Conservation (phyloP, 1,140 invertebrate species). For the Ceratina calcarata region DNA sequence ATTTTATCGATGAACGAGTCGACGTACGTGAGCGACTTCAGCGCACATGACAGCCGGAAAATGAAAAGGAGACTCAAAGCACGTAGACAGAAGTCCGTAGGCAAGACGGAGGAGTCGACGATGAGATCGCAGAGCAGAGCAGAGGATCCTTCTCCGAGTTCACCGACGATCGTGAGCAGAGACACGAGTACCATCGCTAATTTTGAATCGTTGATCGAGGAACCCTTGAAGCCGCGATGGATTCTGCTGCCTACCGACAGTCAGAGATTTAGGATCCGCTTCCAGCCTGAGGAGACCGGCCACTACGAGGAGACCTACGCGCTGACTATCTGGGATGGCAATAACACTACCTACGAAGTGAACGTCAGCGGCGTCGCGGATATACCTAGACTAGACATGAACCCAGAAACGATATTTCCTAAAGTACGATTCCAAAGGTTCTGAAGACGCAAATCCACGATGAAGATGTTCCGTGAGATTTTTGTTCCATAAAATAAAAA, state of each 20-base stretch:
- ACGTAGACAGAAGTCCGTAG: background rate
- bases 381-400: slow-evolving; percentile 66
- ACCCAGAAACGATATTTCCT: slow-evolving; percentile 61
- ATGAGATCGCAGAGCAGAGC: background rate
- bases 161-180: slow-evolving; percentile 11
- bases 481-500: too few species aligned
- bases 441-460: background rate
- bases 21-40: background rate
- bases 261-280: slow-evolving; percentile 62
- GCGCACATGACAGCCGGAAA: slow-evolving; percentile 4
- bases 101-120: background rate
- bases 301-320: slow-evolving; percentile 56
- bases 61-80: background rate
- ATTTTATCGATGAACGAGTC: background rate
- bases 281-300: slow-evolving; percentile 59
- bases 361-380: slow-evolving; percentile 58
- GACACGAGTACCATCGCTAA: background rate
- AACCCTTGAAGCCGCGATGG: slow-evolving; percentile 61
- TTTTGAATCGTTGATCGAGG: slow-evolving; percentile 25
- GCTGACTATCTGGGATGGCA: slow-evolving; percentile 54
- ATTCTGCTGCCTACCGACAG: slow-evolving; percentile 64
- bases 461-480: too few species aligned
- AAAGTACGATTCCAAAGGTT: slow-evolving; percentile 60
- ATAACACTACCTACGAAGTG: slow-evolving; percentile 56
- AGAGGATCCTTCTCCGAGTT: slow-evolving; percentile 27